Evolutionary conservation across 2,888 invertebrate genomes (phyloP), one percentile per base, ranked within the genome.

Genomic region (Apamea anceps): DNA sequence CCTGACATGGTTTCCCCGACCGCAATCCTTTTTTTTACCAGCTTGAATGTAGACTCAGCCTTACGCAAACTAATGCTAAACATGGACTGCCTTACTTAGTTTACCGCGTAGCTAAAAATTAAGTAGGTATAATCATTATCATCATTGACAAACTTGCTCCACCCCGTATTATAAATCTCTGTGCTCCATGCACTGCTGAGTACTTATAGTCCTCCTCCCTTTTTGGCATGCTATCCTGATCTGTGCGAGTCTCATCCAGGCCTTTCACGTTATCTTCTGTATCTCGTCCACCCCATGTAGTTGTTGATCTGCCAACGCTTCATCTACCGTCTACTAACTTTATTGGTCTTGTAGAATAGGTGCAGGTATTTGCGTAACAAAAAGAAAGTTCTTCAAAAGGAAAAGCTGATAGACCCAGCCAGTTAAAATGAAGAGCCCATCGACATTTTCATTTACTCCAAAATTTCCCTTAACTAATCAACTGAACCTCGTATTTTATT

Each of bases 401-500:
- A 68, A 80, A 72, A 15, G 12, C 42, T 70, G 57, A 28, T 54
- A 68, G 48, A 45, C n/a, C 25, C 15, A 48, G 21, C 25, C 75
- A 62, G 37, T 77, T 75, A 75, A 75, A 75, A 68, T 67, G 0
- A 74, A 78, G 57, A 70, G 60, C 8, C 63, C 28, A 75, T 81
- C 28, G 65, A 70, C 37, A 73, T 78, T 65, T 62, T 65, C 45
- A 80, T 75, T 77, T 51, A 45, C 28, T 70, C 15, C 45, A 51
- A 32, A 72, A 66, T 48, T 68, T 62, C 28, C 32, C 15, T 72
- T 67, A 67, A 73, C 72, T 83, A 80, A 80, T 85, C 63, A 85
- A 83, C 67, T 65, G 60, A 72, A 77, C 73, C 66, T 79, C 65
- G 70, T 77, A 79, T 79, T 75, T 78, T 72, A 79, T 67, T 79